Percentiles rank a stretch among this genome's conserved stretches.
phyloP scores from a whole-genome alignment of 2,888 invertebrate species.

The Hirudinaria manillensis region DNA sequence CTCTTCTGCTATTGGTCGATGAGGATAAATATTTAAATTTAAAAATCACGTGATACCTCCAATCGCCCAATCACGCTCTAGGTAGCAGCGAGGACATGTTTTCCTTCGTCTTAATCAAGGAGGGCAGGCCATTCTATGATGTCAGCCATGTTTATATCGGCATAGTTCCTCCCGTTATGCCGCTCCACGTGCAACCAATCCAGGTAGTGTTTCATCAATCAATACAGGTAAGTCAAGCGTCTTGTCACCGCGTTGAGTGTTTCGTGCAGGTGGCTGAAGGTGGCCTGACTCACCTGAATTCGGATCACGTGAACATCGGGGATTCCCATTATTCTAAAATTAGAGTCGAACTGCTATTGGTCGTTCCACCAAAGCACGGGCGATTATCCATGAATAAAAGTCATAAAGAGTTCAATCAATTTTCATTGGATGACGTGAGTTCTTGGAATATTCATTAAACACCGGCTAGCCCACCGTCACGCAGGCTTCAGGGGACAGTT shows the following conservation, averaged over 20 bases:
- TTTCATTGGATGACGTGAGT: slow-evolving; percentile 17
- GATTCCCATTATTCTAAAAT: neutral
- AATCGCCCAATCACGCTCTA: neutral
- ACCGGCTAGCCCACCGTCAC: too few relatives aligned
- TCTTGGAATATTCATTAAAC: neutral
- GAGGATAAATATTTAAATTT: neutral
- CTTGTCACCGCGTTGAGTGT: neutral
- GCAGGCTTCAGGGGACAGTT: too few relatives aligned
- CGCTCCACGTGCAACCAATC: slow-evolving; percentile 16
- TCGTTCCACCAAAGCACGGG: slow-evolving; percentile 20
- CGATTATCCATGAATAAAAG: neutral
- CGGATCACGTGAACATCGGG: slow-evolving; percentile 15
- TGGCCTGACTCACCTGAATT: neutral
- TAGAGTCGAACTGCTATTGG: slow-evolving; percentile 5
- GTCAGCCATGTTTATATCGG: neutral
- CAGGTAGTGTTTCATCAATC: slow-evolving; percentile 3
- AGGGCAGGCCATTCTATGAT: neutral
- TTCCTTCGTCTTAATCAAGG: neutral
- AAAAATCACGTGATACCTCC: neutral
- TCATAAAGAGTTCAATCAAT: neutral
- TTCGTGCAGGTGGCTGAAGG: slow-evolving; percentile 12
- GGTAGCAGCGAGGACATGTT: slow-evolving; percentile 2
- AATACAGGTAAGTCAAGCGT: too few relatives aligned
- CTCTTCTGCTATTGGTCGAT: neutral
- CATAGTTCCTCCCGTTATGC: slow-evolving; percentile 8